Conservation (phyloP, 1,140 invertebrate genomes). For the Drosophila watanabei region DNA sequence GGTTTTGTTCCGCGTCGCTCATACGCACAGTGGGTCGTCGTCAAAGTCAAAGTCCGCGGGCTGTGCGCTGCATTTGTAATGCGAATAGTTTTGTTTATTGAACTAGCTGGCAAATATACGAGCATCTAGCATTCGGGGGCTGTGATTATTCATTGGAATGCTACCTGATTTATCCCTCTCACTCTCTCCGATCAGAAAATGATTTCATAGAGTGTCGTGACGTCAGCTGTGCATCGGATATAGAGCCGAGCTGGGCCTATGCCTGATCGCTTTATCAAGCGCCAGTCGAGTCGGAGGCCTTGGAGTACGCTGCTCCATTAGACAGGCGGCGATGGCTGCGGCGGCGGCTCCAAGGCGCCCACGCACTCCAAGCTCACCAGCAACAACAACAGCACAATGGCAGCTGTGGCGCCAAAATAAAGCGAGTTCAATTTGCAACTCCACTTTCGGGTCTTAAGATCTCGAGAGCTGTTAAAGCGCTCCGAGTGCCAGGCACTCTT, state of each 20-base stretch:
- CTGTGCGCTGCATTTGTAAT: constrained; percentile 73
- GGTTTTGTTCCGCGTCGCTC: constrained; percentile 76
- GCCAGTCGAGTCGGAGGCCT: constrained; percentile 45
- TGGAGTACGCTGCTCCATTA: constrained; percentile 60
- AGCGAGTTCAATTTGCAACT: constrained; percentile 79
- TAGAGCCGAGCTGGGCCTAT: constrained; percentile 9
- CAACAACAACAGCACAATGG: too few relatives aligned
- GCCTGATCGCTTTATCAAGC: constrained; percentile 20
- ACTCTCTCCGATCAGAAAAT: constrained; percentile 17
- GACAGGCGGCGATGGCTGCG: constrained; percentile 9
- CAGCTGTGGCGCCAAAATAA: constrained; percentile 74
- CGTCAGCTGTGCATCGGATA: constrained; percentile 42
- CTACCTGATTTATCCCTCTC: constrained; percentile 54
- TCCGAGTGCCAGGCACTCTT: constrained; percentile 31
- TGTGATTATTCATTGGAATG: constrained; percentile 72
- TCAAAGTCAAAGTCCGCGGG: constrained; percentile 48
- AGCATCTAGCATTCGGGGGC: constrained; percentile 26
- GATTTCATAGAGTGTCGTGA: constrained; percentile 36
- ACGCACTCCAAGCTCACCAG: constrained; percentile 56
- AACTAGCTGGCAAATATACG: constrained; percentile 61
- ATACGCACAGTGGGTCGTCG: constrained; percentile 76
- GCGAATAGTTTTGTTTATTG: constrained; percentile 60
- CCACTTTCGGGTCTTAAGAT: constrained; percentile 72
- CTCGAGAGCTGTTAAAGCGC: constrained; percentile 63
- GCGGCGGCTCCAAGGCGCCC: constrained; percentile 60